These are phyloP conservation scores for Hirundichthys speculiger DNA, from an alignment of 2,113 vertebrate genomes.

Conservation along the genomic window DNA sequence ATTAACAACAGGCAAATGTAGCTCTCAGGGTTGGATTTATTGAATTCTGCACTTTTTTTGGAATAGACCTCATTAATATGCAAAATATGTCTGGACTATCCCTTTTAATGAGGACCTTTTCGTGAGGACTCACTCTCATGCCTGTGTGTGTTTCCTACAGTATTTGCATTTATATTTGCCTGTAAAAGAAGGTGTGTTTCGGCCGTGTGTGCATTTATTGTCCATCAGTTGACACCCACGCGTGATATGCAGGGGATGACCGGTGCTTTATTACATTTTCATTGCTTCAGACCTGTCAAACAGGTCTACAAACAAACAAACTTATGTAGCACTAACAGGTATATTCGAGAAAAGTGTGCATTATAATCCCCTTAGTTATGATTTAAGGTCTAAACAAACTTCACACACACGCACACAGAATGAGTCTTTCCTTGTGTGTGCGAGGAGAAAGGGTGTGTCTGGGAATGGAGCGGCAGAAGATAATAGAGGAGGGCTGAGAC, in stretches of 20 bases:
- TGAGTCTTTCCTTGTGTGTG: not conserved
- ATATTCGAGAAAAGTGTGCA: too few relatives aligned
- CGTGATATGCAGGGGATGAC: not conserved
- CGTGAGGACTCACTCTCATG: not conserved
- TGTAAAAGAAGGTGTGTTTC: conserved; percentile 35
- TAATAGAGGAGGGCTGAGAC: conserved; percentile 61
- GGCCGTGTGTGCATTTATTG: too few relatives aligned
- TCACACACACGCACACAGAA: not conserved
- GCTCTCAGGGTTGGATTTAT: too few relatives aligned
- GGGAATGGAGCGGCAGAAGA: conserved; percentile 52
- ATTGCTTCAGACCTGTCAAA: conserved; percentile 14
- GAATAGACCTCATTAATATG: too few relatives aligned
- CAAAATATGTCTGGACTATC: too few relatives aligned
- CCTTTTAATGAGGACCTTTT: too few relatives aligned
- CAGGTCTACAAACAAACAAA: conserved; percentile 3
- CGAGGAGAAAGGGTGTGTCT: conserved; percentile 67
- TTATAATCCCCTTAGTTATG: not conserved
- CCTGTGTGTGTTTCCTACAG: not conserved
- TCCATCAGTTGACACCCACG: conserved; percentile 1
- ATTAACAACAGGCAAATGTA: too few relatives aligned
- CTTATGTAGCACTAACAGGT: too few relatives aligned
- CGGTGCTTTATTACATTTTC: conserved; percentile 8
- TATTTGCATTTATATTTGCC: conserved; percentile 58
- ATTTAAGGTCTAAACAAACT: not conserved
- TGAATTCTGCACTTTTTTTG: too few relatives aligned